Base-by-base conservation (phyloP, 2,797 vertebrate species). In the Halcyon leucocephala region DNA sequence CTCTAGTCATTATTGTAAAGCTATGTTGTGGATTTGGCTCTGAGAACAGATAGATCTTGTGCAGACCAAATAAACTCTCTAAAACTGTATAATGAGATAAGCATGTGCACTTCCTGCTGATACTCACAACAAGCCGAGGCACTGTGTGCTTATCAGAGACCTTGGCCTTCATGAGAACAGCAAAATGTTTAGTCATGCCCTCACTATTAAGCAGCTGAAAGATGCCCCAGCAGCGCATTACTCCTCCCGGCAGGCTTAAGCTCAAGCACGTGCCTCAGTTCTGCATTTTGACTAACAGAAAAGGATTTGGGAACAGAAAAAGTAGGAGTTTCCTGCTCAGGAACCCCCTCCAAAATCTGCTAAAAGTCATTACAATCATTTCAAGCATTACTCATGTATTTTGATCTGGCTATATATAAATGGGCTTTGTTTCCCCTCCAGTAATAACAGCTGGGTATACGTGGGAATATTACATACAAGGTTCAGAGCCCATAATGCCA, bases 1-100 rank as follows among this genome's bases (percentile, higher is more conserved):
- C 57, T 74, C 25, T 31, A 77, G 76, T 74, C 54, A 31, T 74
- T 71, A 31, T 6, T 79, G 71, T 66, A 31, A 77, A 82, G 90
- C 55, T 70, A 81, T 12, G 2, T 31, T 69, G 84, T 39, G 9
- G 61, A 67, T 92, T 80, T 87, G 58, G 74, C 71, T 96, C 69
- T 94, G 72, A 81, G 87, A 88, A 83, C 84, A 88, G 92, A 91
- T 55, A 81, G 58, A 58, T 94, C 80, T 95, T 83, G 80, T 66
- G 76, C 76, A 79, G 73, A 83, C 48, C 54, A 82, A 84, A 87
- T 67, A 95, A 85, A 82, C 73, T 95, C 1, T 0, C 82, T 86
- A 49, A 91, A 90, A 73, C 60, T 0, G 0, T 76, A 35, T 66
- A 91, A 72, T 44, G 51, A 94, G 91, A 92, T 86, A 90, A 95